Base-by-base conservation (phyloP, 2,113 vertebrate genomes). In the Microcebus ravelobensis region DNA sequence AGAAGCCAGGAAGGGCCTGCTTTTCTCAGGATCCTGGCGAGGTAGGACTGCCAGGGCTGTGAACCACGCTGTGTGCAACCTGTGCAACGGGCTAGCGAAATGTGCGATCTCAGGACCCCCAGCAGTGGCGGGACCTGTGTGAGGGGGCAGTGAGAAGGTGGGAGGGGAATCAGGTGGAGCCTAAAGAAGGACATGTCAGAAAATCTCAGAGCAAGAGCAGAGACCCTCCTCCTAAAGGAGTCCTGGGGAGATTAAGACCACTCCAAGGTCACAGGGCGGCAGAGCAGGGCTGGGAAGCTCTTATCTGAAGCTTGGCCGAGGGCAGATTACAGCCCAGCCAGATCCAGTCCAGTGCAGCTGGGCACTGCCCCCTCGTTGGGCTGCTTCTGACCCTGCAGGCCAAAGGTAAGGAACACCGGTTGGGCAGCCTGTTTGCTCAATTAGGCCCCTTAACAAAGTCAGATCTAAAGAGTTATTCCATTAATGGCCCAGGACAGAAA, bases 401-500 rank as follows among this genome's bases (percentile, higher is more conserved):
- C 87, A 2, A 83, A 17, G 20, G 81, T 25, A 1, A 48, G 52
- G 73, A 77, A 92, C 59, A 29, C 76, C 61, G 48, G 88, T 39
- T 70, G 9, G 13, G 61, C 52, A 76, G 61, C 93, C 65, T 52
- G 34, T 90, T 95, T 57, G 45, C 61, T 95, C 96, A 95, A 96
- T 94, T 95, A 97, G 90, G 90, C 27, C 74, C 83, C 89, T 94
- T 96, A 95, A 97, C 96, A 70, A 97, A 97, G 95, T 95, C 85
- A 83, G 87, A 92, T 91, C 93, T 98, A 93, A 95, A 97, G 96
- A 96, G 95, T 88, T 71, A 97, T 94, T 97, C 73, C 96, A 95
- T 97, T 97, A 97, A 96, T 90, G 97, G 97, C 45, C 95, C 88
- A 84, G 48, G 39, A 94, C 96, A 96, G 95, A 97, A 97, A 96